phyloP scores from a whole-genome alignment of 64 coral and sea anemone genomes.

The Porites australiensis region DNA sequence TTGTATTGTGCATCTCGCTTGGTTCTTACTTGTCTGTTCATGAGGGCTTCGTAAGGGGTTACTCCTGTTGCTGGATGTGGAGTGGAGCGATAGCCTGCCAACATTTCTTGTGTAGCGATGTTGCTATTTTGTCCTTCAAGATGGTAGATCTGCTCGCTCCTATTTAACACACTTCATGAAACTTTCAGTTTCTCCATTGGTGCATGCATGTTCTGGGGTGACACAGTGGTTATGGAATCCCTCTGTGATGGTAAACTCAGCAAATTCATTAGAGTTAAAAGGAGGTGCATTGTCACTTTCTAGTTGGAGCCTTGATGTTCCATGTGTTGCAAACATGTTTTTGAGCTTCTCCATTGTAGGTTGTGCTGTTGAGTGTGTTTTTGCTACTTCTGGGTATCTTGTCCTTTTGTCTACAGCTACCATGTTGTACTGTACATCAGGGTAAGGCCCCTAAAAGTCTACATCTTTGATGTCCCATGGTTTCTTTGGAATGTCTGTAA shows the following conservation, averaged over 20 bases:
- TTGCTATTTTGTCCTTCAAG: not conserved
- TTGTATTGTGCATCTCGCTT: conserved; percentile 4
- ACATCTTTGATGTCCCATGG: conserved; percentile 22
- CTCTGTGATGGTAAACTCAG: not conserved
- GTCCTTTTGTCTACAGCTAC: conserved; percentile 24
- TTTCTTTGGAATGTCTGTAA: conserved; percentile 17
- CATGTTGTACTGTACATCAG: conserved; percentile 41
- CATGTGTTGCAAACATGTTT: not conserved
- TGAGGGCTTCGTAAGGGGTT: conserved; percentile 19
- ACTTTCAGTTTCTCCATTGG: conserved; percentile 3
- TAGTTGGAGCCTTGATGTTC: not conserved
- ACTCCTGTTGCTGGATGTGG: conserved; percentile 26
- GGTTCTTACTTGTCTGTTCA: conserved; percentile 26
- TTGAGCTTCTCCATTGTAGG: too few relatives aligned
- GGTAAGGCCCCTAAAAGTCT: conserved; percentile 47
- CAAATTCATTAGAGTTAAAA: not conserved
- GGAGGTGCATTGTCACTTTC: not conserved
- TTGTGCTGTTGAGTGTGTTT: too few relatives aligned
- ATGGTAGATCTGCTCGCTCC: not conserved
- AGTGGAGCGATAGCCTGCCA: conserved; percentile 23
- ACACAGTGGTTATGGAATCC: not conserved
- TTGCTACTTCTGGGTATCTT: not conserved
- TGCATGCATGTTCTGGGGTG: not conserved
- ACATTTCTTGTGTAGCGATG: conserved; percentile 25
- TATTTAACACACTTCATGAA: not conserved